Percentiles rank a stretch among this genome's conserved stretches.
phyloP scores from a whole-genome alignment of 2,113 vertebrate species.

The Amblyopsis rosae region DNA sequence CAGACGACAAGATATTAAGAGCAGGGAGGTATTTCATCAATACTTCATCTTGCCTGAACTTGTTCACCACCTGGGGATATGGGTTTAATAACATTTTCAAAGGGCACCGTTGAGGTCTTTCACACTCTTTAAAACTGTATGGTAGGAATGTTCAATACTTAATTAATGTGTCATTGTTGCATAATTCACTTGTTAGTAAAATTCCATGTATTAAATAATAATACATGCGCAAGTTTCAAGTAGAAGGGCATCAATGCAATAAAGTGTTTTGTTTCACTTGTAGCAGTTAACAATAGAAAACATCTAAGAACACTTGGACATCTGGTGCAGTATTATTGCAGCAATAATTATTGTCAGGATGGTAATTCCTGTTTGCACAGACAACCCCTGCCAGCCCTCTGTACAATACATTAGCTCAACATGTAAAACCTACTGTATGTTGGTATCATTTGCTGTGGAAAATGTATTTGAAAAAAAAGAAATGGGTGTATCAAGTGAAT shows the following conservation, averaged over 20 bases:
- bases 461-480: neutral
- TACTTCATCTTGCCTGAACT: slow-evolving; percentile 31
- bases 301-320: too few relatives aligned
- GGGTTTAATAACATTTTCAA: slow-evolving; percentile 3
- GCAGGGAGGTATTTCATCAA: neutral
- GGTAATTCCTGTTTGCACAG: slow-evolving; percentile 1
- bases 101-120: neutral
- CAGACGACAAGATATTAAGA: too few relatives aligned
- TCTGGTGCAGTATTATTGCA: too few relatives aligned
- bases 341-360: neutral
- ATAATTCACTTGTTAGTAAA: slow-evolving; percentile 2
- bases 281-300: too few relatives aligned
- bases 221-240: neutral
- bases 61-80: slow-evolving; percentile 5
- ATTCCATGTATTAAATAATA: neutral
- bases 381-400: slow-evolving; percentile 6
- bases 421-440: neutral
- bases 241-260: too few relatives aligned
- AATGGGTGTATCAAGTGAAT: slow-evolving; percentile 37
- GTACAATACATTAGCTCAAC: neutral
- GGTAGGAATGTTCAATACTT: neutral
- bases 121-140: slow-evolving; percentile 14
- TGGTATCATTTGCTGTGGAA: neutral
- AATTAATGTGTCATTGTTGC: too few relatives aligned
- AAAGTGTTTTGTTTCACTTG: too few relatives aligned